Evolutionary conservation across 2,888 invertebrate species (phyloP), one percentile per base, ranked within the genome.

Genomic region (Chrysolina americana): DNA sequence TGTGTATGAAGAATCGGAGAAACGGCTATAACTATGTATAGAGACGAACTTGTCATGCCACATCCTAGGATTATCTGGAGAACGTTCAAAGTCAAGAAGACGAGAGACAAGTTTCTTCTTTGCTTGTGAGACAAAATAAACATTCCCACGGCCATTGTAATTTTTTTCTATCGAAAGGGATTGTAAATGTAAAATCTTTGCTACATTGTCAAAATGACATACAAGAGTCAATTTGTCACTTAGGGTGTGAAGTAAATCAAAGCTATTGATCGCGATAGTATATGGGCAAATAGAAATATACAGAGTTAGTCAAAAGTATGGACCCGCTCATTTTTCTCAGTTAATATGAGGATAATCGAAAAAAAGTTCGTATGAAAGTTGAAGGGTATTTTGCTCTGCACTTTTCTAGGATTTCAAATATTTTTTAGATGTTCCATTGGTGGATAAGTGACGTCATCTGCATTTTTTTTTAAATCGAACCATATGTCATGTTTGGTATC

Each of bases 1-100:
- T 88, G 88, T 4, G 87, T 83, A 72, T 84, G 85, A n/a, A 88
- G 75, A 78, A 86, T 80, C 65, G 87, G 87, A 5, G 87, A 82
- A 53, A 87, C 82, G 36, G 81, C 77, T 48, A 85, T 70, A 64
- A 83, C 85, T 23, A 88, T 81, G 71, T 87, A 88, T 23, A 86
- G 71, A 0, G 88, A 86, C 65, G 85, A 82, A 41, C 80, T 82
- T 28, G 85, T 84, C 74, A 86, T 85, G 21, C 82, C 74, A 19
- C 85, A 76, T 21, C 88, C 88, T n/a, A 85, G 74, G 50, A 84
- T n/a, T 62, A 86, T 80, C 83, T 87, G 85, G 15, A 87, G 63
- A 47, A 85, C 66, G 76, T 84, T 86, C 56, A 88, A 73, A 21
- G 78, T 71, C n/a, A 81, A 78, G 73, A 87, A 86, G 48, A 84